phyloP scores from a whole-genome alignment of 2,888 invertebrate species.

The Colostygia pectinataria region DNA sequence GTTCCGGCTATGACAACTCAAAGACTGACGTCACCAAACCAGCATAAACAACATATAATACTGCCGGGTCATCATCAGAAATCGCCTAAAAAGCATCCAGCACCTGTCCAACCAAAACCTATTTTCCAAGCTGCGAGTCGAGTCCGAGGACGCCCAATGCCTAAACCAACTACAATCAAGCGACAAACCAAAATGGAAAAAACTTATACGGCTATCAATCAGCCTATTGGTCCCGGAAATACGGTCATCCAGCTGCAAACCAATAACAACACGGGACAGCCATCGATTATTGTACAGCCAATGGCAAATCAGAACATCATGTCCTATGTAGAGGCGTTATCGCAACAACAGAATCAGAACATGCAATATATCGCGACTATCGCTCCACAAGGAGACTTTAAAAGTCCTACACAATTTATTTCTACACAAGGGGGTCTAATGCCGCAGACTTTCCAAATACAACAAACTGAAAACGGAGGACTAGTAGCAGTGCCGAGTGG shows the following conservation, averaged over 20 bases:
- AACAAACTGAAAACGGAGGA: conserved; percentile 84
- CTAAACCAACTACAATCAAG: conserved; percentile 74
- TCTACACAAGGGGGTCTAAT: conserved; percentile 76
- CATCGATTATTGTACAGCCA: conserved; percentile 88
- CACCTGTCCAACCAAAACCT: conserved; percentile 75
- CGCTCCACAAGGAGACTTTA: conserved; percentile 84
- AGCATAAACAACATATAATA: conserved; percentile 74
- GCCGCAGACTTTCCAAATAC: conserved; percentile 84
- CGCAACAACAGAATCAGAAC: conserved; percentile 87
- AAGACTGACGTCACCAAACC: conserved; percentile 71
- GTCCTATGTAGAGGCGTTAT: conserved; percentile 87
- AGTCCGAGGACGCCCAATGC: conserved; percentile 72
- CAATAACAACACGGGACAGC: conserved; percentile 80
- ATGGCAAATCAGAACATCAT: conserved; percentile 83
- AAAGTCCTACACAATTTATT: conserved; percentile 81
- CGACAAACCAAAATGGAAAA: conserved; percentile 77
- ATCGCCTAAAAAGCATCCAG: conserved; percentile 75
- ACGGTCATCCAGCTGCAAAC: conserved; percentile 84
- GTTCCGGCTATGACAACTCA: conserved; percentile 76
- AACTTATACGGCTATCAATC: conserved; percentile 74
- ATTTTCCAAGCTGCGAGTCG: conserved; percentile 74
- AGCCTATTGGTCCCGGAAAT: conserved; percentile 72
- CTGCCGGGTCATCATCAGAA: conserved; percentile 70
- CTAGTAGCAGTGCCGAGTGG: conserved; percentile 84
- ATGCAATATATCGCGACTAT: conserved; percentile 90